phyloP scores from a whole-genome alignment of 2,113 vertebrate species.

The Jacana jacana region DNA sequence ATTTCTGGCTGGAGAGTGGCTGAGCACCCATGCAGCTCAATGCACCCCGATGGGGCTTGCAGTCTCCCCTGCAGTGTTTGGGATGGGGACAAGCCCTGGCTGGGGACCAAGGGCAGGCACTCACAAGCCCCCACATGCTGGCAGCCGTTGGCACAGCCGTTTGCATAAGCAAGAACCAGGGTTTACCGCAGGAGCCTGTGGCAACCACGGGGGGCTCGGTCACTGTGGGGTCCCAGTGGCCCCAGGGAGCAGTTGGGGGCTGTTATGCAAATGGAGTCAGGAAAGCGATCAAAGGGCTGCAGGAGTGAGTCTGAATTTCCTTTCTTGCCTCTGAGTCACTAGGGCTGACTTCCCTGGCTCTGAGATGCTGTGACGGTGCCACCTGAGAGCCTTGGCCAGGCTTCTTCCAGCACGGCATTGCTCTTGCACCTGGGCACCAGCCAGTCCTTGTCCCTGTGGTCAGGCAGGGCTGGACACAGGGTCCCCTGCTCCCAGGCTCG shows the following conservation, averaged over 20 bases:
- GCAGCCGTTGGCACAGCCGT: neutral
- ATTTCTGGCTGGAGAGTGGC: neutral
- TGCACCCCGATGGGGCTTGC: neutral
- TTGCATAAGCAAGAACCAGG: neutral
- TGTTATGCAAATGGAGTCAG: slow-evolving; percentile 8
- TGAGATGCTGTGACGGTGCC: neutral
- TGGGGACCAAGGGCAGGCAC: neutral
- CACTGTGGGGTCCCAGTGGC: neutral
- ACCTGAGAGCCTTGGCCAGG: neutral
- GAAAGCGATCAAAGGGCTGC: neutral
- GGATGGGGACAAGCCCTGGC: neutral
- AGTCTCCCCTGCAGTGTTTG: accelerated
- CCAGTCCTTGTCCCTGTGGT: neutral
- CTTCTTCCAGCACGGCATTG: neutral
- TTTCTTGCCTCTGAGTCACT: neutral
- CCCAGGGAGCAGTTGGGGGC: neutral
- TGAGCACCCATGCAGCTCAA: neutral
- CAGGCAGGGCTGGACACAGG: neutral
- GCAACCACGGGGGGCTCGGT: accelerated
- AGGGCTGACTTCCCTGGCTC: neutral
- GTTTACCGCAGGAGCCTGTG: neutral
- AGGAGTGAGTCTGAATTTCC: neutral
- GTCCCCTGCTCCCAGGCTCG: neutral
- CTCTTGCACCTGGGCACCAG: neutral
- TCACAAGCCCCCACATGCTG: neutral